Evolutionary conservation across 2,113 vertebrate genomes (phyloP), one percentile per base, ranked within the genome.

Genomic region (Tachuris rubrigastra): DNA sequence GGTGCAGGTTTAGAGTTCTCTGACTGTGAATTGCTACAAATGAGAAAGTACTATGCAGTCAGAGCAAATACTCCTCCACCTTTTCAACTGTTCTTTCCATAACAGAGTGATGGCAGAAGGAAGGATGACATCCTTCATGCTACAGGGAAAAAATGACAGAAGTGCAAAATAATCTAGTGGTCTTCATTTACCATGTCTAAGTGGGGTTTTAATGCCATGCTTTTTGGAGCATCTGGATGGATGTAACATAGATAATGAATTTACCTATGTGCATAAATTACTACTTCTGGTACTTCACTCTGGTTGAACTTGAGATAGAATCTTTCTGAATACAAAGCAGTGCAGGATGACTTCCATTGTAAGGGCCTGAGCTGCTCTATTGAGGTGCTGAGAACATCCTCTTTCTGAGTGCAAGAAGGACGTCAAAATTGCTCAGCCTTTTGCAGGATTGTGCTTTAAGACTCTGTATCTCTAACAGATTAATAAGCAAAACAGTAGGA

Each of bases 401-500:
- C 52, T 60, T 59, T 58, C 52, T 35, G 44, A 63, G 24, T 1
- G 2, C n/a, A 28, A 66, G 20, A 77, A 88, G 10, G 9, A 24
- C 72, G 28, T 78, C 31, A 81, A 63, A 82, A 90, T 75, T 81
- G 47, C 53, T 93, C 83, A 82, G 65, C 31, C 20, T 86, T 87
- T 88, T 85, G 21, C 60, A 84, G 58, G 46, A 76, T 56, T 91
- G 42, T 74, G 56, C 58, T 33, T 95, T 85, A 77, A 94, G 60
- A 47, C 52, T 79, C 79, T 65, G 16, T 80, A 27, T 60, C 81
- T 92, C 85, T 93, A 84, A 89, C 72, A 89, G 81, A 96, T 76
- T 96, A 91, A 96, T 90, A 96, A 96, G 96, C 87, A 88, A 91
- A 97, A 93, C 84, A 95, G 91, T 73, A 94, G 87, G 87, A 83